Conservation (phyloP, 92 coral and sea anemone genomes). For the Desmophyllum pertusum region DNA sequence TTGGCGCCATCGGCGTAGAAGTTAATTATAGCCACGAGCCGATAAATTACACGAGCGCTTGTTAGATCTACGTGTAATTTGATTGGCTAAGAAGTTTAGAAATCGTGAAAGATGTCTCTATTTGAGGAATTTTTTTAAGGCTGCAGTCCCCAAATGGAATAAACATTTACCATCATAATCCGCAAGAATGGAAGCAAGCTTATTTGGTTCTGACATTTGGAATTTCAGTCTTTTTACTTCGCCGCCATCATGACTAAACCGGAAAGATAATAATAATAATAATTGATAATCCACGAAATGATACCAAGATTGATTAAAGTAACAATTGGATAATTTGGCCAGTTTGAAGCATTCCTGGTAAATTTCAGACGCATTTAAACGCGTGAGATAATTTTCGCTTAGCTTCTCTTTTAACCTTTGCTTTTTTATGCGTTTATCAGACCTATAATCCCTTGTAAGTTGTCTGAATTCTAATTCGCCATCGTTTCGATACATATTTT, state of each 20-base stretch:
- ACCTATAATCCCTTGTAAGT: background rate
- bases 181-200: background rate
- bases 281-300: no score
- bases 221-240: background rate
- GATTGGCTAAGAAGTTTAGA: no score
- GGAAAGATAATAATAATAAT: no score
- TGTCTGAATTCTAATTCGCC: background rate
- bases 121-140: background rate
- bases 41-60: no score
- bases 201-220: background rate
- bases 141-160: background rate
- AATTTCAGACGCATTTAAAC: background rate
- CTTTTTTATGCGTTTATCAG: conserved; percentile 13
- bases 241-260: no score
- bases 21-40: no score
- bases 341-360: background rate
- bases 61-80: no score
- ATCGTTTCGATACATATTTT: background rate
- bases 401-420: conserved; percentile 18
- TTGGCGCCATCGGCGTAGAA: no score
- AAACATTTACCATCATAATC: background rate
- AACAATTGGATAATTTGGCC: no score
- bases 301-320: no score
- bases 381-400: background rate
- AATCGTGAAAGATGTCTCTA: no score